A percentile compares a stretch with the other conserved stretches of the same genome.
Evolutionary conservation across 1,140 invertebrate species (phyloP).

Genomic region (Drosophila mojavensis): DNA sequence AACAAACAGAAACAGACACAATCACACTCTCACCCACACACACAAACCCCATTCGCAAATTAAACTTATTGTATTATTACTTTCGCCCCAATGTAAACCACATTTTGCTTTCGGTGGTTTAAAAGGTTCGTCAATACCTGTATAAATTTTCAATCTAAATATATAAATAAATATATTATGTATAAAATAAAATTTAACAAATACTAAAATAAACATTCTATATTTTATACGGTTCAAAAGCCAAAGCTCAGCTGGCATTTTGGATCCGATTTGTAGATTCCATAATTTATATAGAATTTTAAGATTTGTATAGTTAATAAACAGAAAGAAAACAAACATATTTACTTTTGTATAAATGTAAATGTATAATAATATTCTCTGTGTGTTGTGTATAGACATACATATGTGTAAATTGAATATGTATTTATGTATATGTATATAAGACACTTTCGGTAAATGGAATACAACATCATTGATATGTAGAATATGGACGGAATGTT

Average conservation of each 20-base stretch:
- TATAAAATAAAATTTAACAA: slow-evolving; percentile 57
- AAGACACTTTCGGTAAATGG: slow-evolving; percentile 38
- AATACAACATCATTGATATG: slow-evolving; percentile 18
- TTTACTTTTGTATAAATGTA: slow-evolving; percentile 46
- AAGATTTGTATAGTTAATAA: slow-evolving; percentile 14
- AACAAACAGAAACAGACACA: too few relatives aligned
- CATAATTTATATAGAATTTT: slow-evolving; percentile 81
- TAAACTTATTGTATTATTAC: slow-evolving; percentile 22
- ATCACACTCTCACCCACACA: too few relatives aligned
- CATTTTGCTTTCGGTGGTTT: slow-evolving; percentile 38
- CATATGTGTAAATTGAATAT: slow-evolving; percentile 25
- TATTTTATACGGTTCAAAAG: slow-evolving; percentile 41
- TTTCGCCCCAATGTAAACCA: slow-evolving; percentile 15
- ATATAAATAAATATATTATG: slow-evolving; percentile 29
- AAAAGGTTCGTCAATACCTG: slow-evolving; percentile 50
- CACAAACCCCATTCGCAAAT: background rate
- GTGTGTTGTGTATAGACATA: slow-evolving; percentile 28
- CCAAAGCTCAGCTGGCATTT: background rate
- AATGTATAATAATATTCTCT: slow-evolving; percentile 24
- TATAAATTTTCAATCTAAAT: slow-evolving; percentile 60
- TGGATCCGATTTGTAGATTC: background rate
- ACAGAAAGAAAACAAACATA: slow-evolving; percentile 13
- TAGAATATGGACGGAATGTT: slow-evolving; percentile 29
- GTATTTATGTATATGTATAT: slow-evolving; percentile 25
- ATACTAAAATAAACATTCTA: slow-evolving; percentile 68